These are phyloP conservation scores for Procapra przewalskii DNA, from an alignment of 2,113 vertebrate species.

Conservation along the genomic window DNA sequence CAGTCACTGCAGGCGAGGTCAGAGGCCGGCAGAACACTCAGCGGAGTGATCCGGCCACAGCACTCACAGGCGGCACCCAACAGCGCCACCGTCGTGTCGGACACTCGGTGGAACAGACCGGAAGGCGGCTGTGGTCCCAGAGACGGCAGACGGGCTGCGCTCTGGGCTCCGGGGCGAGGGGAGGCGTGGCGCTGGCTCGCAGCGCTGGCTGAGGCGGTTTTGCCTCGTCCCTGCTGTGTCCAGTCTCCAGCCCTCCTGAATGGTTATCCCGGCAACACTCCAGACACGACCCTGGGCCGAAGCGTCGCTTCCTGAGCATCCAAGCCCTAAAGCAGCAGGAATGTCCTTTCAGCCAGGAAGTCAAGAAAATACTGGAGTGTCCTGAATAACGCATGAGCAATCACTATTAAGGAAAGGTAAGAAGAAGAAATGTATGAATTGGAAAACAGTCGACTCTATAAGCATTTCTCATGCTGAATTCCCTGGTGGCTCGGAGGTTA, in stretches of 20 bases:
- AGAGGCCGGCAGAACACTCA: fast-evolving
- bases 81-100: fast-evolving
- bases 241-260: too few relatives aligned
- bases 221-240: fast-evolving
- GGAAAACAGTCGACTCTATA: background rate
- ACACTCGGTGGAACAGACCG: fast-evolving
- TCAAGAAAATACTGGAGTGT: background rate
- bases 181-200: fast-evolving
- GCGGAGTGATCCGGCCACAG: background rate
- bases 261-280: fast-evolving
- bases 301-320: fast-evolving
- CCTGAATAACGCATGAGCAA: too few relatives aligned
- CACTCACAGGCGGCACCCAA: background rate
- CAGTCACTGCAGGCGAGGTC: fast-evolving
- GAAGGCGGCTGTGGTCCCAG: background rate
- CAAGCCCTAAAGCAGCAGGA: background rate
- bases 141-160: fast-evolving
- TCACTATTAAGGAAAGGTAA: background rate
- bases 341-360: too few relatives aligned
- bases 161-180: fast-evolving
- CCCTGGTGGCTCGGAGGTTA: too few relatives aligned
- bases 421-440: background rate
- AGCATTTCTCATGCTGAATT: too few relatives aligned
- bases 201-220: fast-evolving
- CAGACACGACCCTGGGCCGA: fast-evolving